Evolutionary conservation across 2,113 vertebrate species (phyloP).

Genomic region (Copsychus sechellarum): DNA sequence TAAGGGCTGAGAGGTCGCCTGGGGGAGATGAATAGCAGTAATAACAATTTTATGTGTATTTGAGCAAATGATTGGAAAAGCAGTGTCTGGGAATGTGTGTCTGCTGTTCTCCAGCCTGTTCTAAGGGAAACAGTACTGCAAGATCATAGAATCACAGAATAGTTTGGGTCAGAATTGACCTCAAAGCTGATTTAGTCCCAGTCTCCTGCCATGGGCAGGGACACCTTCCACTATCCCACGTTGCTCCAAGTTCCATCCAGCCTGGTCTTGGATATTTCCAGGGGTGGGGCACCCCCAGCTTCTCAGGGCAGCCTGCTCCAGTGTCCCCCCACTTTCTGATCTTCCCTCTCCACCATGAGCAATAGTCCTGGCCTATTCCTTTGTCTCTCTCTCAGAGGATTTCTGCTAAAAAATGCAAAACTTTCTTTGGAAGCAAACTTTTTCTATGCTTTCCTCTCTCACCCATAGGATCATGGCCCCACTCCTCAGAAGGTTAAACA

Average conservation of each 20-base stretch:
- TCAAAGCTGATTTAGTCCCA: not conserved
- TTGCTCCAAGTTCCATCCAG: rapidly evolving
- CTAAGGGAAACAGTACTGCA: not conserved
- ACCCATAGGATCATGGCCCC: rapidly evolving
- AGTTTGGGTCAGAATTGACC: not conserved
- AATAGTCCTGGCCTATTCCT: not conserved
- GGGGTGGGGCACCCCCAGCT: not conserved
- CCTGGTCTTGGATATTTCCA: not conserved
- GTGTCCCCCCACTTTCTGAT: not conserved
- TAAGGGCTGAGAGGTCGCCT: rapidly evolving
- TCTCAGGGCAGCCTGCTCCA: not conserved
- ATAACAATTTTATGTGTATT: not conserved
- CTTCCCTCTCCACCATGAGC: not conserved
- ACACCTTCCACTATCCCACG: not conserved
- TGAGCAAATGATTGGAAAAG: not conserved
- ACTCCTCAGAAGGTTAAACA: not conserved
- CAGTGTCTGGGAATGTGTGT: rapidly evolving
- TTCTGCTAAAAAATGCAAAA: not conserved
- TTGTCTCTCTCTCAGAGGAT: not conserved
- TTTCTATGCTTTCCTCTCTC: rapidly evolving
- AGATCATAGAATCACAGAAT: too few relatives aligned
- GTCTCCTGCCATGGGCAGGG: not conserved
- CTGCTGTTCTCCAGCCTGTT: not conserved
- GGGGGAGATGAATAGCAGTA: rapidly evolving
- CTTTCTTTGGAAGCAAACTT: not conserved